phyloP scores from a whole-genome alignment of 2,113 vertebrate species.

The Mugil cephalus region DNA sequence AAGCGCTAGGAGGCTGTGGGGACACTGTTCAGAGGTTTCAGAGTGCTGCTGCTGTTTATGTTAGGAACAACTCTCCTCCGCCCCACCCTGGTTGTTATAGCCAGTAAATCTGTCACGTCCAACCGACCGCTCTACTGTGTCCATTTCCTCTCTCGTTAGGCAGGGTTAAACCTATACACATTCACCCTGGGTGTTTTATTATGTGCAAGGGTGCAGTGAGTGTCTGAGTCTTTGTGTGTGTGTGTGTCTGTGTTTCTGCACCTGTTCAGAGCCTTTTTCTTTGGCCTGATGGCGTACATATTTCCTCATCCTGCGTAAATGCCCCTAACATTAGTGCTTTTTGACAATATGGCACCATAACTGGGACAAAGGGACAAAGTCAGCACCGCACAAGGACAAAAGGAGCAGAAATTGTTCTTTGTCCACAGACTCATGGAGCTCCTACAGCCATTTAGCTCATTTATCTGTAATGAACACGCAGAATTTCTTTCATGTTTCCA shows the following conservation, averaged over 20 bases:
- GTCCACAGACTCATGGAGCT: neutral
- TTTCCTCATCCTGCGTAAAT: constrained; percentile 14
- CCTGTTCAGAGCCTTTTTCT: constrained; percentile 39
- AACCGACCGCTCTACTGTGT: constrained; percentile 46
- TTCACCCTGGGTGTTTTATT: constrained; percentile 64
- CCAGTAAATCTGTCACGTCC: constrained; percentile 71
- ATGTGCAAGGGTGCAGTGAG: constrained; percentile 49
- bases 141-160: constrained; percentile 60
- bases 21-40: constrained; percentile 38
- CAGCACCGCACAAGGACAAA: constrained; percentile 13
- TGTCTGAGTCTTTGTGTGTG: constrained; percentile 32
- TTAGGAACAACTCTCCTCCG: constrained; percentile 19
- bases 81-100: constrained; percentile 44
- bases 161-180: constrained; percentile 48
- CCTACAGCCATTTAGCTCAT: neutral
- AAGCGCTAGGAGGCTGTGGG: constrained; percentile 33
- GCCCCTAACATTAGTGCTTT: neutral
- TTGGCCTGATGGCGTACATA: constrained; percentile 23
- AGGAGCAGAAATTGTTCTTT: neutral
- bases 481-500: constrained; percentile 17
- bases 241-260: constrained; percentile 34
- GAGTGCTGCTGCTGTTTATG: constrained; percentile 54
- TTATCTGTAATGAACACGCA: constrained; percentile 14
- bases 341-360: constrained; percentile 19
- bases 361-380: constrained; percentile 12